Base-by-base conservation (phyloP, 2,888 invertebrate species). In the Anticlea derivata region DNA sequence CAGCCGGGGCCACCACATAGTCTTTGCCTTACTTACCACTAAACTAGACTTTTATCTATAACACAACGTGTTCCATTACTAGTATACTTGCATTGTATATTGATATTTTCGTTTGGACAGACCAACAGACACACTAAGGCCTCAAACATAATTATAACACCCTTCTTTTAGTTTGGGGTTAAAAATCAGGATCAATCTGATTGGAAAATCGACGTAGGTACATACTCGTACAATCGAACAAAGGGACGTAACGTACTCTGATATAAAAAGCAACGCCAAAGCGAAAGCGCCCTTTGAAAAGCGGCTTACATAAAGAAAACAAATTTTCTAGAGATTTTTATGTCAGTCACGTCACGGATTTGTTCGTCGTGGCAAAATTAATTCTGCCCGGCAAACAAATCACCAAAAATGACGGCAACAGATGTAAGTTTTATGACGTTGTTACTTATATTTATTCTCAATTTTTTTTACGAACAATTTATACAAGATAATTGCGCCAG, bases 341-440 rank as follows among this genome's bases (percentile, higher is more conserved):
- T 83, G 83, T 80, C 79, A 79, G 81, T 83, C 84, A 83, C 82
- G 82, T 80, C 65, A 65, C 49, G 68, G 66, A 70, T 75, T 80
- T 81, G 75, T 77, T 74, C 70, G 59, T 55, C 50, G 55, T 50
- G 53, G 61, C 61, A 62, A 79, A 82, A 83, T 80, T 78, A 82
- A 82, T 83, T 82, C 75, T 61, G 68, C 64, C 67, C 57, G 64
- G 68, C 77, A 81, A 80, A 79, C 81, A 83, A 83, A 82, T 83
- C 79, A 79, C 70, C 72, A 80, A 75, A 74, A 55, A 47, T 23
- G 34, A 23, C 34, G 37, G 33, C 30, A 41, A 41, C 45, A 44
- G 44, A 48, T 48, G 39, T 43, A 24, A 43, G 34, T 43, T 47
- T 48, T 29, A 24, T 38, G 38, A 40, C 27, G 10, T 3, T 17